A percentile compares a stretch with the other conserved stretches of the same genome.
Conservation (phyloP, 2,888 invertebrate genomes). For the Scaptomyza reducta region DNA sequence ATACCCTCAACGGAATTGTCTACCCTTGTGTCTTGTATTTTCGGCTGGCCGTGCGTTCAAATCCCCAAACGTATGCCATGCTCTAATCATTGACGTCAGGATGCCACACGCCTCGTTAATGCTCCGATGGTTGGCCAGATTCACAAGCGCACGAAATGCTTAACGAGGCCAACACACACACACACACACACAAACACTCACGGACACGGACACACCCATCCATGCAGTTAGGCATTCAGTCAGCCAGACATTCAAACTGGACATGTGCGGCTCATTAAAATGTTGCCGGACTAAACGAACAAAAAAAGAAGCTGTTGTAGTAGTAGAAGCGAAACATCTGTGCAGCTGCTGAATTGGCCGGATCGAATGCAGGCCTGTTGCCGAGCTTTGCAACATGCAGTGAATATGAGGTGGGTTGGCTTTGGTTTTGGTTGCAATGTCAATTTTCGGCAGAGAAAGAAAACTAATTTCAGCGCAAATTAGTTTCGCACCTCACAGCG, state of each 20-base stretch:
- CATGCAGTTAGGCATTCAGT: slow-evolving; percentile 1
- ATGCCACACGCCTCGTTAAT: slow-evolving; percentile 67
- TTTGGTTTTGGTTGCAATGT: slow-evolving; percentile 45
- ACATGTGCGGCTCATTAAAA: slow-evolving; percentile 79
- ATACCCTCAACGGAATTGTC: background rate
- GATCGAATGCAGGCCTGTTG: slow-evolving; percentile 23
- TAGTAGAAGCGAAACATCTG: slow-evolving; percentile 10
- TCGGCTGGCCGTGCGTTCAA: slow-evolving; percentile 10
- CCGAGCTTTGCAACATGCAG: slow-evolving; percentile 49
- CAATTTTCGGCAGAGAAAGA: slow-evolving; percentile 70
- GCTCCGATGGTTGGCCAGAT: slow-evolving; percentile 28
- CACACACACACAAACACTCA: background rate
- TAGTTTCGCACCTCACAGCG: slow-evolving; percentile 75
- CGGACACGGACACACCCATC: background rate
- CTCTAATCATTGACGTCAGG: slow-evolving; percentile 65
- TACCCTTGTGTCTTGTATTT: slow-evolving; percentile 1
- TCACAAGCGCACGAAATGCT: slow-evolving; percentile 32
- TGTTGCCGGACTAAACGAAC: slow-evolving; percentile 34
- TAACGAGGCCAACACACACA: slow-evolving; percentile 53
- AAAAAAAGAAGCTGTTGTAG: slow-evolving; percentile 27
- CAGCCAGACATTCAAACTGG: slow-evolving; percentile 33
- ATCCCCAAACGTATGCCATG: slow-evolving; percentile 54
- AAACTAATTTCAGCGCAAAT: slow-evolving; percentile 80
- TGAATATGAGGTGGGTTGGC: slow-evolving; percentile 22
- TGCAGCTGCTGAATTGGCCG: slow-evolving; percentile 46